Base-by-base conservation (phyloP, 2,797 vertebrate genomes). In the Lacerta bilineata region DNA sequence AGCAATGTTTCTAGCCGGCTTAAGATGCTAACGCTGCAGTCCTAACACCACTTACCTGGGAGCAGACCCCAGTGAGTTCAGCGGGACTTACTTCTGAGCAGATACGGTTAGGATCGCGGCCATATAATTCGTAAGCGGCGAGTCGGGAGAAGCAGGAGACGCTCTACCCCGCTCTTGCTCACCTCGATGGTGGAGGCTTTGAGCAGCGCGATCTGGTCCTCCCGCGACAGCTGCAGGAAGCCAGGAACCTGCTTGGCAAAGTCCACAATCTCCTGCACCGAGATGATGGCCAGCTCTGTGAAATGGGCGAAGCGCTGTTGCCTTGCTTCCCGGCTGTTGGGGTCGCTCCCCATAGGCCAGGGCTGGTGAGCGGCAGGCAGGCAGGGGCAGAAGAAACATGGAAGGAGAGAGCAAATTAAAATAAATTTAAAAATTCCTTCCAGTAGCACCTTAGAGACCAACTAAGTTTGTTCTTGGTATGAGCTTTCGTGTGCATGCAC, bases 171-270 rank as follows among this genome's bases (percentile, higher is more conserved):
- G 2, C 13, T 93, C 94, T 27, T 96, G 94, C 94, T 96, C 90
- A 99, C 99, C 98, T 99, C 99, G n/a, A 99, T 99, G 1, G 99
- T 98, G 18, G 99, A 99, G 0, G 98, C 99, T 97, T 99, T 99
- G 76, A 99, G 95, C 64, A 99, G 97, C 89, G 99, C 99, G 0
- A 99, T 99, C 97, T 99, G 99, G 95, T 99, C 99, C 95, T 99
- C 99, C 90, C 98, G 97, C 25, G 98, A 99, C 90, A 99, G 98
- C 95, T 99, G 98, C 85, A 99, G 95, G 95, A 99, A 99, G 92
- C 99, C 99, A 3, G 99, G 98, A 78, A 99, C 97, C 95, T 99
- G 99, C 95, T 99, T 99, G 61, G 99, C 98, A 90, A 99, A 99
- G 95, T 99, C 99, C 92, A 99, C 99, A 0, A 99, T 99, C 97